Base-by-base conservation (phyloP, 2,797 vertebrate genomes). In the Limosa lapponica region DNA sequence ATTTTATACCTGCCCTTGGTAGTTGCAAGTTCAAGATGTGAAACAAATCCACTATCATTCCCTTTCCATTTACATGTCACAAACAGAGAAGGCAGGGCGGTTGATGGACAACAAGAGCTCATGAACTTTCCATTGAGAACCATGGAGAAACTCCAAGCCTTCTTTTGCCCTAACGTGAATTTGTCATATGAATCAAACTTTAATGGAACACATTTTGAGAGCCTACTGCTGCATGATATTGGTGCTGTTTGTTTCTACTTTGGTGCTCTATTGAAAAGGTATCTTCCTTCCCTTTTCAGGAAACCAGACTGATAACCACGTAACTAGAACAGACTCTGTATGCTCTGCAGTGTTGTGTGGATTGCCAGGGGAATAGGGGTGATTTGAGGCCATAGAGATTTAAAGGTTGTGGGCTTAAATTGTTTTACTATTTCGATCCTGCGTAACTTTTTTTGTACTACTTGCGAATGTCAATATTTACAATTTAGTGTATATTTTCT, bases 101-200 rank as follows among this genome's bases (percentile, higher is more conserved):
- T 8, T 74, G 51, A 81, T 82, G 73, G 74, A 95, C 95, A 95
- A 74, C 87, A 89, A 96, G 94, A 98, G 77, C 87, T 95, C 94
- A 71, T 85, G 88, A 97, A 96, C 93, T 96, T 97, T 94, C 84
- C 79, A 73, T 95, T 41, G 34, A 95, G 93, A 39, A 74, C 77
- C 54, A 62, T 57, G 94, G 87, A 96, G 88, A 94, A 95, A 94
- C 80, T 93, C 92, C 89, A 13, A 61, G 54, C 34, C 70, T 66
- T 93, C 79, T 96, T 96, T 97, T 81, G 71, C 67, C 70, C 62
- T 90, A 65, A 57, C 32, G 81, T 10, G 71, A 92, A 88, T 89
- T 93, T 96, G 67, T 92, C 89, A 95, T 87, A 91, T 2, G 15
- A 94, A 91, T 85, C 62, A 96, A 94, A 36, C 96, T 95, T 86